Evolutionary conservation across 1,140 invertebrate species (phyloP).

Genomic region (Mercenaria mercenaria): DNA sequence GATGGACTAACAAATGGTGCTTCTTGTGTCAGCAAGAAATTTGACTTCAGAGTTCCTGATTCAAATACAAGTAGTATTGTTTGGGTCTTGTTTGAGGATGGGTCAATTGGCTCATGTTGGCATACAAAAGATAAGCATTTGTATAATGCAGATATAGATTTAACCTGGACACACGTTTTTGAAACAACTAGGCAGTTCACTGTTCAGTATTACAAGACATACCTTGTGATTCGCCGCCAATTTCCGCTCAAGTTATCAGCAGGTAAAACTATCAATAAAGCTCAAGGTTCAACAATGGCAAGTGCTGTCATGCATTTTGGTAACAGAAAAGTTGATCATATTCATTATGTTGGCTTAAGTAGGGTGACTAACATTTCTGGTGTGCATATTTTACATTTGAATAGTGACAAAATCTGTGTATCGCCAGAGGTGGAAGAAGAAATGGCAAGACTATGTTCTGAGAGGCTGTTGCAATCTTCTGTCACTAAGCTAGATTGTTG

Average conservation of each 20-base stretch:
- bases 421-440: not conserved
- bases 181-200: not conserved
- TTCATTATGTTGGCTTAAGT: slow-evolving; percentile 39
- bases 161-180: slow-evolving; percentile 29
- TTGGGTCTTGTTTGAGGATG: slow-evolving; percentile 32
- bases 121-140: slow-evolving; percentile 22
- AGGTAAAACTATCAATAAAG: slow-evolving; percentile 6
- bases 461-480: not conserved
- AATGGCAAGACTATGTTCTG: not conserved
- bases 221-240: not conserved
- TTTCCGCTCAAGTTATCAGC: not conserved
- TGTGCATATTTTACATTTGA: slow-evolving; percentile 7
- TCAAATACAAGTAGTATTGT: slow-evolving; percentile 13
- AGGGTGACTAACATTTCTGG: not conserved
- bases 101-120: not conserved
- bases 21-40: not conserved
- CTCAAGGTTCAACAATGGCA: slow-evolving; percentile 7
- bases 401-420: not conserved
- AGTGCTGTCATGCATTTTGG: slow-evolving; percentile 18
- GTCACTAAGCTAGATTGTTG: too few species aligned
- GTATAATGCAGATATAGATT: not conserved
- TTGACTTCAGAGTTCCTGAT: slow-evolving; percentile 33
- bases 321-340: not conserved
- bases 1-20: slow-evolving; percentile 50
- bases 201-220: not conserved